Conservation (phyloP, 2,113 vertebrate species). For the Varanus salvator region DNA sequence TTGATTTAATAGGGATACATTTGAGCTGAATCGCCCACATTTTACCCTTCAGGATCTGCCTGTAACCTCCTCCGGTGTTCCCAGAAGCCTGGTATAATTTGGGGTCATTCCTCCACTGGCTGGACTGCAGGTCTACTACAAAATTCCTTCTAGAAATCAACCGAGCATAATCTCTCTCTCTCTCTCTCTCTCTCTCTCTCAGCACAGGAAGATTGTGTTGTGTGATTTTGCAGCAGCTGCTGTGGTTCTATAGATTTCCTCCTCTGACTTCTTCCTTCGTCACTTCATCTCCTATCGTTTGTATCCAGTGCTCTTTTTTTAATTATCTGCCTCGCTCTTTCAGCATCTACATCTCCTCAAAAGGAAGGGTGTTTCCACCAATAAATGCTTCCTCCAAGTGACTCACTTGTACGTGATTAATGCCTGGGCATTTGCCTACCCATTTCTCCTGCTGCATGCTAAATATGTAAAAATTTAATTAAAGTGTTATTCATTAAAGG, state of each 20-base stretch:
- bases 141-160: not conserved
- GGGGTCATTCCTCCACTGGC: too few relatives aligned
- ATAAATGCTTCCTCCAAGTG: slow-evolving; percentile 25
- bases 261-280: too few relatives aligned
- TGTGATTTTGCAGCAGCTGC: not conserved
- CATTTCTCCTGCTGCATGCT: slow-evolving; percentile 47
- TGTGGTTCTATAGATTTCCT: too few relatives aligned
- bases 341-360: slow-evolving; percentile 25
- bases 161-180: too few relatives aligned
- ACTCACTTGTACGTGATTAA: slow-evolving; percentile 63
- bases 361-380: slow-evolving; percentile 45
- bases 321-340: slow-evolving; percentile 54
- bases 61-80: not conserved
- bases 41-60: not conserved
- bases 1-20: not conserved
- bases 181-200: too few relatives aligned
- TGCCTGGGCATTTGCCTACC: slow-evolving; percentile 58
- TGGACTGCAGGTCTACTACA: not conserved
- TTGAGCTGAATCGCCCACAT: not conserved
- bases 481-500: slow-evolving; percentile 69
- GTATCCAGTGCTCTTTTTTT: slow-evolving; percentile 50
- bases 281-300: not conserved
- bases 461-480: slow-evolving; percentile 73
- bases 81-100: not conserved
- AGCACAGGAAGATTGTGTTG: not conserved